These are phyloP conservation scores for Chaetorhynchus papuensis DNA, from an alignment of 2,113 vertebrate genomes.

Conservation along the genomic window DNA sequence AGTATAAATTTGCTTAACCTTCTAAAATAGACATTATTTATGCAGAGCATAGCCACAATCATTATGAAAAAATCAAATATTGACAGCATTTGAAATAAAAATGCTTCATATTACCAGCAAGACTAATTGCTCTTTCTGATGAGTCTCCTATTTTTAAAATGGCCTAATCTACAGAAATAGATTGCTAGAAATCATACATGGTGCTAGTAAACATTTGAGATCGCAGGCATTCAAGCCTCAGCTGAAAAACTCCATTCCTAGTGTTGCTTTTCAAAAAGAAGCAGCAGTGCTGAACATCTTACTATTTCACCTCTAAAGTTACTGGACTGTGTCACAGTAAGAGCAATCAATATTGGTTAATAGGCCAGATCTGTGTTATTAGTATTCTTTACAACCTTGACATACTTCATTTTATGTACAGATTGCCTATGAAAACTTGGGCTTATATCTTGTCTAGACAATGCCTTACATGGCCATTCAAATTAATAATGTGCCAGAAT, in stretches of 20 bases:
- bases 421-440: constrained; percentile 73
- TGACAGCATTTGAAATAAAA: background rate
- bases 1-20: background rate
- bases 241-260: background rate
- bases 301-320: constrained; percentile 60
- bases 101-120: background rate
- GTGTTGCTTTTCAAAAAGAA: constrained; percentile 23
- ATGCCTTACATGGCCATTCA: constrained; percentile 75
- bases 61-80: background rate
- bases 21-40: background rate
- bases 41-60: background rate
- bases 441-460: constrained; percentile 78
- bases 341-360: constrained; percentile 75
- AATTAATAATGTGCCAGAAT: constrained; percentile 81
- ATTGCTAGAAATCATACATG: background rate
- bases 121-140: background rate
- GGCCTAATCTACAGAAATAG: background rate
- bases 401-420: constrained; percentile 73
- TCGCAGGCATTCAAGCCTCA: background rate
- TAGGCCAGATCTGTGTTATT: constrained; percentile 70
- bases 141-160: background rate
- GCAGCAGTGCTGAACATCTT: background rate
- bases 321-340: constrained; percentile 50
- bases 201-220: background rate
- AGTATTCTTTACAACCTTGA: constrained; percentile 72